Conservation (phyloP, 2,888 invertebrate genomes). For the Acholoe squamosa region DNA sequence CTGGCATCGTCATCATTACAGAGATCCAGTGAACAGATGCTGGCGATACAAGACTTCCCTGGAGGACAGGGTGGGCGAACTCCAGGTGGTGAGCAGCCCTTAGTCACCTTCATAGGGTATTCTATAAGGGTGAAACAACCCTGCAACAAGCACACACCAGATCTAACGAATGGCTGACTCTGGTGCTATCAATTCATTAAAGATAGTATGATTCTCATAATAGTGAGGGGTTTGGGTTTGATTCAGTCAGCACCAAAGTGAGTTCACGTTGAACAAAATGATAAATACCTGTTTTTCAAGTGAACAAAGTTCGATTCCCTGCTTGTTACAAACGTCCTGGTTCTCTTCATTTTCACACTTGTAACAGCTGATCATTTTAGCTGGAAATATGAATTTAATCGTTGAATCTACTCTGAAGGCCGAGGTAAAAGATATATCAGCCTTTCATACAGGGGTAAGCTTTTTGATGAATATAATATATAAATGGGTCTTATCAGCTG, state of each 20-base stretch:
- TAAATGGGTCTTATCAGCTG: too few species aligned
- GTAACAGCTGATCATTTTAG: conserved; percentile 31
- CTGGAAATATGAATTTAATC: neutral
- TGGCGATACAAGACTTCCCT: neutral
- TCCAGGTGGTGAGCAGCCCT: neutral
- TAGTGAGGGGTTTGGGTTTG: too few species aligned
- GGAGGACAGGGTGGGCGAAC: neutral
- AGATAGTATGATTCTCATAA: too few species aligned
- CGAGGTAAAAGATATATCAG: too few species aligned
- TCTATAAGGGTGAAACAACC: neutral
- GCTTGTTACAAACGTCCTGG: neutral
- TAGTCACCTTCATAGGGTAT: conserved; percentile 11
- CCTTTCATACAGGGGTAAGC: too few species aligned
- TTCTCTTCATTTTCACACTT: neutral
- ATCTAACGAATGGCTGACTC: neutral
- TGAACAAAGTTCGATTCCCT: conserved; percentile 12
- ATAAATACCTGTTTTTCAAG: conserved; percentile 21
- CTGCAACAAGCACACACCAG: neutral
- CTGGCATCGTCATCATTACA: conserved; percentile 29
- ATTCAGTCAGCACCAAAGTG: too few species aligned
- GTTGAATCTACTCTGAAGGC: too few species aligned
- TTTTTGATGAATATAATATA: too few species aligned
- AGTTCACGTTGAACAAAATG: too few species aligned
- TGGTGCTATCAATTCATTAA: too few species aligned
- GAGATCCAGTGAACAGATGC: neutral